Evolutionary conservation across 2,113 vertebrate species (phyloP), one percentile per base, ranked within the genome.

Genomic region (Chloropsis cyanopogon): DNA sequence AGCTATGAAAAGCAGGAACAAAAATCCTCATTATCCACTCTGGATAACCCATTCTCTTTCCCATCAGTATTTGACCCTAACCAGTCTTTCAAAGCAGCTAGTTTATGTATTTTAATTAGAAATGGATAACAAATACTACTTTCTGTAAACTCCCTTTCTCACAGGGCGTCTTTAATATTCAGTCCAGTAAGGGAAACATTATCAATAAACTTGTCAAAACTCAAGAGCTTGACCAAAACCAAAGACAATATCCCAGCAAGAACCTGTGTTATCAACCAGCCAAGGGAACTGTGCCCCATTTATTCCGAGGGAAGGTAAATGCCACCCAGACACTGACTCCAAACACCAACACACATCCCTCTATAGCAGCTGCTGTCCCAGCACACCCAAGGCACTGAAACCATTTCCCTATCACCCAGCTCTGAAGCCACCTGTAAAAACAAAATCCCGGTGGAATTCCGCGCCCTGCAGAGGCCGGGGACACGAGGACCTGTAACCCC

Each of bases 211-310:
- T 14, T 59, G 4, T 13, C 18, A 68, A 54, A 71, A 54, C 12
- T 7, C 2, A 6, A 57, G 7, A 20, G 10, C 17, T 65, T 46
- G 22, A 76, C 31, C 24, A 78, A 68, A 63, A 64, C 19, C 33
- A 53, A 21, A 44, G 7, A 31, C 15, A 35, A 71, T 19, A 64
- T 3, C 21, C 33, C 54, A 89, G 23, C 20, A 42, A 56, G 3
- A 75, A n/a, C 4, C 6, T 0, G 1, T 6, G 4, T 23, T 60
- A 71, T 2, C 4, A 4, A 54, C 18, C 11, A 6, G 11, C 28
- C 2, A 0, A 44, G 4, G 22, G 22, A 72, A 31, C 44, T 0
- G 6, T 17, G 8, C 3, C 39, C 29, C 17, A 1, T n/a, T 75
- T 42, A 68, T 23, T n/a, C 26, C 4, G 1, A 71, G 52, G 10